Percentiles rank a stretch among this genome's conserved stretches.
Evolutionary conservation across 2,113 vertebrate genomes (phyloP).

Genomic region (Hydropotes inermis): DNA sequence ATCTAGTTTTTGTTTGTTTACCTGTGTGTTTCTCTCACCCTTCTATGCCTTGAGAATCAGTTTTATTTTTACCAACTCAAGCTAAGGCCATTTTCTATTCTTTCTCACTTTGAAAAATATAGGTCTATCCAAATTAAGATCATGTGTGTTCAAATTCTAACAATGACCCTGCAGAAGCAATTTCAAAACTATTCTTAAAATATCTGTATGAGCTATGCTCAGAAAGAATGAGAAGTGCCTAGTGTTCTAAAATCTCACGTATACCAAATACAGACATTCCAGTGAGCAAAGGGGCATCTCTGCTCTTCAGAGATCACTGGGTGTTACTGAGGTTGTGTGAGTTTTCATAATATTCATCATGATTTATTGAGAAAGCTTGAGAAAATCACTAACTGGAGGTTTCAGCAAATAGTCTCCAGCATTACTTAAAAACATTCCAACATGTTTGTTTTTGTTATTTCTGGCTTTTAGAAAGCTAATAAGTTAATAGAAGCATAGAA

Average conservation of each 20-base stretch:
- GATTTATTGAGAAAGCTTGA: constrained; percentile 57
- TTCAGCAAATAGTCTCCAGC: constrained; percentile 51
- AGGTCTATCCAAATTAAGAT: constrained; percentile 72
- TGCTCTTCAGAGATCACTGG: constrained; percentile 26
- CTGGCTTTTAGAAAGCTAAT: constrained; percentile 69
- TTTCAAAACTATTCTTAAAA: constrained; percentile 74
- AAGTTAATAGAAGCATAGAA: constrained; percentile 46
- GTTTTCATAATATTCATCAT: constrained; percentile 54
- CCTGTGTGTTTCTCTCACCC: not conserved
- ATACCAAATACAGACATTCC: constrained; percentile 48
- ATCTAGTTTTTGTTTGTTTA: not conserved
- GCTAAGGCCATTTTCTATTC: constrained; percentile 56
- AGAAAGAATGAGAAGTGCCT: constrained; percentile 61
- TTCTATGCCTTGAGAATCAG: constrained; percentile 43
- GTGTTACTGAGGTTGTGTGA: constrained; percentile 32
- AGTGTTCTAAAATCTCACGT: constrained; percentile 55
- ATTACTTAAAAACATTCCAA: constrained; percentile 54
- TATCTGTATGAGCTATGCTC: constrained; percentile 57
- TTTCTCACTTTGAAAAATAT: constrained; percentile 67
- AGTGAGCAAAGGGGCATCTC: not conserved
- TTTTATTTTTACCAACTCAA: constrained; percentile 56
- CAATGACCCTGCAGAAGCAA: constrained; percentile 62
- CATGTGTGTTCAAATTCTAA: constrained; percentile 60
- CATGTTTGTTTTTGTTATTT: constrained; percentile 67
- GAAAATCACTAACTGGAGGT: constrained; percentile 40